These are phyloP conservation scores for Dryomyza anilis DNA, from an alignment of 2,888 invertebrate species.

Conservation along the genomic window DNA sequence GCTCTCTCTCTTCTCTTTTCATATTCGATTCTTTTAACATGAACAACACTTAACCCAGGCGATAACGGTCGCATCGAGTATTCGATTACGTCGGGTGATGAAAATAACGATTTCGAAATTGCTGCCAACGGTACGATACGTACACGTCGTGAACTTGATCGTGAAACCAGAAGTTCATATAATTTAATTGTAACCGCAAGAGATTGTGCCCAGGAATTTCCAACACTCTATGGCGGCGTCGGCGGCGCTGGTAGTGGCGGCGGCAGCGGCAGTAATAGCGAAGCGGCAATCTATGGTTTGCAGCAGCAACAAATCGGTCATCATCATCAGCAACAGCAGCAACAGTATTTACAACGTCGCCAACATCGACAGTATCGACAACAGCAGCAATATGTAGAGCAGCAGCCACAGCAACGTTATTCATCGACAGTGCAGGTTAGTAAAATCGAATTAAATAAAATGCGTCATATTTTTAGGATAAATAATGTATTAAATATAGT, in stretches of 20 bases:
- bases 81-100: slow-evolving; percentile 82
- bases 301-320: slow-evolving; percentile 34
- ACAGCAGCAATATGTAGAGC: slow-evolving; percentile 59
- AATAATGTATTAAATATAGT: no score
- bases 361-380: slow-evolving; percentile 43
- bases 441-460: no score
- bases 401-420: slow-evolving; percentile 68
- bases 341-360: slow-evolving; percentile 42
- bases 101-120: slow-evolving; percentile 79
- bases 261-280: slow-evolving; percentile 23
- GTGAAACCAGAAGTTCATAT: slow-evolving; percentile 82
- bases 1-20: background rate
- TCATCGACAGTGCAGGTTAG: slow-evolving; percentile 84
- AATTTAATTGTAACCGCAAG: slow-evolving; percentile 84
- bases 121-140: slow-evolving; percentile 82
- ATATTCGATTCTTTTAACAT: slow-evolving; percentile 6
- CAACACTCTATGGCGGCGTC: slow-evolving; percentile 34
- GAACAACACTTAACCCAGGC: slow-evolving; percentile 64
- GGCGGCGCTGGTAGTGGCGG: background rate
- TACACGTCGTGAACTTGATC: slow-evolving; percentile 76
- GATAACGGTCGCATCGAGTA: slow-evolving; percentile 84
- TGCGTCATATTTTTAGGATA: no score
- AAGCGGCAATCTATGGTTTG: background rate
- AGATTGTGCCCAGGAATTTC: slow-evolving; percentile 77
- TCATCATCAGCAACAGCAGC: slow-evolving; percentile 35